Evolutionary conservation across 2,888 invertebrate species (phyloP).

Genomic region (Bimastos eiseni): DNA sequence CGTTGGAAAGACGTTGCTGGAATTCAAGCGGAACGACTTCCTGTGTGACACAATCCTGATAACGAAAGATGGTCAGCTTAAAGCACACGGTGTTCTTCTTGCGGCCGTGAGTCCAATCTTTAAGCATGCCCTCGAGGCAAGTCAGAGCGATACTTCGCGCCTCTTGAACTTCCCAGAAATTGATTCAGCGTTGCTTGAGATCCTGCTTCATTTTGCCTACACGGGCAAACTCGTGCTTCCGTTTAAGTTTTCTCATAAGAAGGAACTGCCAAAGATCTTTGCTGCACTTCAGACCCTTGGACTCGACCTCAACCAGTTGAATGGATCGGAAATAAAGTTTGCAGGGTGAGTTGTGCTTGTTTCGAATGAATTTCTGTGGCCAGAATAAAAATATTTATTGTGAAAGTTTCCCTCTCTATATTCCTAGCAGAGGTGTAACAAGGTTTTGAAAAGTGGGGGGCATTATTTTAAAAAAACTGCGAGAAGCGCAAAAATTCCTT

Average conservation of each 20-base stretch:
- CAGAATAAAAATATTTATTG: neutral
- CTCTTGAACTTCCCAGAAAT: conserved; percentile 29
- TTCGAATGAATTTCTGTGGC: neutral
- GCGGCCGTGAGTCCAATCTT: conserved; percentile 27
- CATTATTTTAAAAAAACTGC: too few relatives aligned
- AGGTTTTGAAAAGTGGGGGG: too few relatives aligned
- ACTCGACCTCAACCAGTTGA: neutral
- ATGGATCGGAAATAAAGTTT: conserved; percentile 22
- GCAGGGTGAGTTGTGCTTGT: neutral
- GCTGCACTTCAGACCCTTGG: neutral
- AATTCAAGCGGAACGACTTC: conserved; percentile 7
- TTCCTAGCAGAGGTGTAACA: too few relatives aligned
- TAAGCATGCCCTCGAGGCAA: conserved; percentile 27
- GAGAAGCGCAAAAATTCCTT: too few relatives aligned
- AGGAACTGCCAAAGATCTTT: neutral
- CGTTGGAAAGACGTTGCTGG: neutral
- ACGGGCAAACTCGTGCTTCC: conserved; percentile 33
- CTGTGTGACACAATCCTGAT: conserved; percentile 26
- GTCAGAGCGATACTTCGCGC: conserved; percentile 18
- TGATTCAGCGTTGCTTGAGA: conserved; percentile 26
- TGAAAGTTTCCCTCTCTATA: neutral
- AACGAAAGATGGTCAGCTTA: neutral
- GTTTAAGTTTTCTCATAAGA: neutral
- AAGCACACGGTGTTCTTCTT: conserved; percentile 22
- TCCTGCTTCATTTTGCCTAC: conserved; percentile 34